Conservation (phyloP, 1,140 invertebrate species). For the Pristionchus pacificus region DNA sequence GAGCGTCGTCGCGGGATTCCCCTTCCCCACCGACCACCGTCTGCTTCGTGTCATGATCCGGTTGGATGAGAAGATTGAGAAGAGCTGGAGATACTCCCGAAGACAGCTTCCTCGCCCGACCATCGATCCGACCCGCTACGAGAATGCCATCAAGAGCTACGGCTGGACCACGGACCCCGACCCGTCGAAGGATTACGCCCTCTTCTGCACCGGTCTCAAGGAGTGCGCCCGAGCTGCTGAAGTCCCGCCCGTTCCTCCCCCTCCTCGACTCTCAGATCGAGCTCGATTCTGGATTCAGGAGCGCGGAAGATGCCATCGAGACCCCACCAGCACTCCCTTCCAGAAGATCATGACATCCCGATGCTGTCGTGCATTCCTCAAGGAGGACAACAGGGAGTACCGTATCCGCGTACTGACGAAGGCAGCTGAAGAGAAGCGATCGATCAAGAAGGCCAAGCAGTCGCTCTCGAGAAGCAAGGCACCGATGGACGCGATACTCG, state of each 20-base stretch:
- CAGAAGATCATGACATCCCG: neutral
- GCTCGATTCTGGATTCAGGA: neutral
- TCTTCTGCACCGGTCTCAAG: neutral
- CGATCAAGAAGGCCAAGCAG: constrained; percentile 1
- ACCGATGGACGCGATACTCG: too few relatives aligned
- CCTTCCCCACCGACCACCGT: neutral
- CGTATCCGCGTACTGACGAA: neutral
- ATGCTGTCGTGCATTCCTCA: neutral
- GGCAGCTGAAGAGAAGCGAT: neutral
- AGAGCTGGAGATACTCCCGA: neutral
- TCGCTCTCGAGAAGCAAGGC: too few relatives aligned
- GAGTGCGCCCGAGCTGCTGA: neutral
- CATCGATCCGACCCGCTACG: neutral
- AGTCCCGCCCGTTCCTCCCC: neutral
- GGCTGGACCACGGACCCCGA: neutral
- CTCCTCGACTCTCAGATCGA: neutral
- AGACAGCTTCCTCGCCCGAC: neutral
- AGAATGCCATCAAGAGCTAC: neutral
- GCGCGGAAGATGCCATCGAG: too few relatives aligned
- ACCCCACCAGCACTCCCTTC: neutral
- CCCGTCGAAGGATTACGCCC: neutral
- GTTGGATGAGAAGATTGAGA: too few relatives aligned
- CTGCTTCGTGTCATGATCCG: too few relatives aligned
- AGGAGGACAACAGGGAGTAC: neutral
- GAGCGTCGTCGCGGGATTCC: neutral